Evolutionary conservation across 2,888 invertebrate species (phyloP).

Genomic region (Belgica antarctica): DNA sequence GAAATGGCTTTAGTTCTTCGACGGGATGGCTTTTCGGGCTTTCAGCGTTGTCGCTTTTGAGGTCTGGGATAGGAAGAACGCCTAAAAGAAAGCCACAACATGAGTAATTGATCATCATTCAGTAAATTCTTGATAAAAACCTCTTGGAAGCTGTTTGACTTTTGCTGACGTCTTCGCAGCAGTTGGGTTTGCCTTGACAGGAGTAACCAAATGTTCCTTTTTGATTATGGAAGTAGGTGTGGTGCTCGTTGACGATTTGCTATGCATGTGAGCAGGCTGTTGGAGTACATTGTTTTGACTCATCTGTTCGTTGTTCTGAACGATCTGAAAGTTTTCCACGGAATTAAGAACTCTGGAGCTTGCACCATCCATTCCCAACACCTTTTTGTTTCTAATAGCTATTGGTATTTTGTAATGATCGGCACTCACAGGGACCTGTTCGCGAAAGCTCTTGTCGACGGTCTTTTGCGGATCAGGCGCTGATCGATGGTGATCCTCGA

Average conservation of each 20-base stretch:
- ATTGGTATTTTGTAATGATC: slow-evolving; percentile 54
- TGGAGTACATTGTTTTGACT: slow-evolving; percentile 41
- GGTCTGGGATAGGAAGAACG: slow-evolving; percentile 33
- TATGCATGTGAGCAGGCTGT: slow-evolving; percentile 22
- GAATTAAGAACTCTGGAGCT: slow-evolving; percentile 49
- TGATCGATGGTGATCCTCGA: neutral
- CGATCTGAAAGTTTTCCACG: slow-evolving; percentile 57
- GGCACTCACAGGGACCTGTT: slow-evolving; percentile 54
- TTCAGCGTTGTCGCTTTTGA: slow-evolving; percentile 6
- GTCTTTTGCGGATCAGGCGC: neutral
- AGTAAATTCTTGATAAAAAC: neutral
- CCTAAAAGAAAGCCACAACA: neutral
- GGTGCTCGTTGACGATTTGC: slow-evolving; percentile 14
- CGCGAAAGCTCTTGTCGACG: slow-evolving; percentile 51
- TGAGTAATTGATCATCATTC: no score
- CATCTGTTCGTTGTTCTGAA: slow-evolving; percentile 49
- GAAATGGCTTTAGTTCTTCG: neutral
- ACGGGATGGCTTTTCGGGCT: neutral
- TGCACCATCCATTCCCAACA: neutral
- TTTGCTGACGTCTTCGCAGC: neutral
- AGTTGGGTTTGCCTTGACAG: neutral
- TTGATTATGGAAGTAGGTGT: slow-evolving; percentile 20
- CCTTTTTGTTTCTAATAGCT: slow-evolving; percentile 50
- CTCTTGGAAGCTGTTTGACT: slow-evolving; percentile 9
- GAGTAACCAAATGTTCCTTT: slow-evolving; percentile 11